Evolutionary conservation across 2,888 invertebrate species (phyloP).

Genomic region (Dryomyza anilis): DNA sequence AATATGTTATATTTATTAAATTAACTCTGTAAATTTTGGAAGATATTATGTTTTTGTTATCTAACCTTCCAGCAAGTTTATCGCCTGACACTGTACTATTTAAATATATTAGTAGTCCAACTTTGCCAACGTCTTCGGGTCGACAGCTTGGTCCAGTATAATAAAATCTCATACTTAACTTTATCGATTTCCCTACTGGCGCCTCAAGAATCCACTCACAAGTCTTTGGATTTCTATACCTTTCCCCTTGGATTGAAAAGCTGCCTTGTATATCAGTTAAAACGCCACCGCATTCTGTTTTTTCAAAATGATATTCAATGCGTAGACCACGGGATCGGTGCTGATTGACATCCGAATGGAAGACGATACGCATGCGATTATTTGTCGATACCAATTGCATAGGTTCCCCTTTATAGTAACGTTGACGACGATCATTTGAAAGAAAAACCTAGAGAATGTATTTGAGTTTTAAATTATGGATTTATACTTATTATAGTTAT

Average conservation of each 20-base stretch:
- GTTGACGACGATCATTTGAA: constrained; percentile 35
- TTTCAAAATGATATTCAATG: constrained; percentile 72
- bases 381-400: constrained; percentile 70
- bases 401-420: constrained; percentile 40
- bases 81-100: constrained; percentile 33
- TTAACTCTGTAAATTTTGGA: too few species aligned
- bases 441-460: constrained; percentile 41
- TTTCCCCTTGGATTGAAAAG: constrained; percentile 36
- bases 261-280: constrained; percentile 60
- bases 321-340: constrained; percentile 68
- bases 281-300: constrained; percentile 75
- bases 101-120: constrained; percentile 34
- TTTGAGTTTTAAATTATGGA: not conserved
- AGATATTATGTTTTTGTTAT: too few species aligned
- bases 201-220: constrained; percentile 68
- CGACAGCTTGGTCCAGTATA: constrained; percentile 29
- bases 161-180: constrained; percentile 32
- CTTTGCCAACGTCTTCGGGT: constrained; percentile 41
- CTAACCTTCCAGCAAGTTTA: constrained; percentile 40
- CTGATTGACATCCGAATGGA: constrained; percentile 66
- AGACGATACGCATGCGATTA: constrained; percentile 75
- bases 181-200: constrained; percentile 65
- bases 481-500: not conserved
- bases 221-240: constrained; percentile 18
- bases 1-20: too few species aligned